phyloP scores from a whole-genome alignment of 1,140 invertebrate genomes.

The Procambarus clarkii region DNA sequence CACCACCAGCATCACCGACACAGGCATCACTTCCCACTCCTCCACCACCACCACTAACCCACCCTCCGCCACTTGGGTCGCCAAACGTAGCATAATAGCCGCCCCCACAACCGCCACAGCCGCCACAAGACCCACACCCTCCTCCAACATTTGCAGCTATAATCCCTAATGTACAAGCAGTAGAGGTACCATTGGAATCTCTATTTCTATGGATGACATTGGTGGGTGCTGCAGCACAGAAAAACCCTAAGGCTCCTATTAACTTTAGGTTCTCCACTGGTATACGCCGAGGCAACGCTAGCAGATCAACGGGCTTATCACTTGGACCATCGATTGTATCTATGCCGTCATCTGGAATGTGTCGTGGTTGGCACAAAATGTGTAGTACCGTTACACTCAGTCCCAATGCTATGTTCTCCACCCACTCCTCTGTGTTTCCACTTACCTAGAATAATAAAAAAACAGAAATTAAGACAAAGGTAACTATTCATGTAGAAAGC shows the following conservation, averaged over 20 bases:
- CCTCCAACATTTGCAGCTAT: constrained; percentile 32
- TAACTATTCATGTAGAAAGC: background rate
- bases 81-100: constrained; percentile 78
- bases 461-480: no score
- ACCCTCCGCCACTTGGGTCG: constrained; percentile 96
- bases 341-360: background rate
- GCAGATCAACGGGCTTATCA: background rate
- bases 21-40: constrained; percentile 35
- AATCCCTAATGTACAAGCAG: background rate
- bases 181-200: background rate
- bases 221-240: constrained; percentile 55
- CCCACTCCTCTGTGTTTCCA: constrained; percentile 39
- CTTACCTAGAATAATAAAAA: constrained; percentile 19
- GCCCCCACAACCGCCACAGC: constrained; percentile 59
- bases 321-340: constrained; percentile 21
- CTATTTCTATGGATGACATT: constrained; percentile 12
- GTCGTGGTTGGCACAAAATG: constrained; percentile 57
- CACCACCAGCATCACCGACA: constrained; percentile 29
- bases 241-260: constrained; percentile 55
- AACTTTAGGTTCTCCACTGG: constrained; percentile 56
- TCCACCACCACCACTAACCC: constrained; percentile 79
- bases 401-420: constrained; percentile 56
- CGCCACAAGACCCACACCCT: constrained; percentile 58
- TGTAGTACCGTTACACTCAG: constrained; percentile 54
- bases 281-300: constrained; percentile 34